Evolutionary conservation across 2,888 invertebrate species (phyloP), one percentile per base, ranked within the genome.

Genomic region (Helobdella robusta): DNA sequence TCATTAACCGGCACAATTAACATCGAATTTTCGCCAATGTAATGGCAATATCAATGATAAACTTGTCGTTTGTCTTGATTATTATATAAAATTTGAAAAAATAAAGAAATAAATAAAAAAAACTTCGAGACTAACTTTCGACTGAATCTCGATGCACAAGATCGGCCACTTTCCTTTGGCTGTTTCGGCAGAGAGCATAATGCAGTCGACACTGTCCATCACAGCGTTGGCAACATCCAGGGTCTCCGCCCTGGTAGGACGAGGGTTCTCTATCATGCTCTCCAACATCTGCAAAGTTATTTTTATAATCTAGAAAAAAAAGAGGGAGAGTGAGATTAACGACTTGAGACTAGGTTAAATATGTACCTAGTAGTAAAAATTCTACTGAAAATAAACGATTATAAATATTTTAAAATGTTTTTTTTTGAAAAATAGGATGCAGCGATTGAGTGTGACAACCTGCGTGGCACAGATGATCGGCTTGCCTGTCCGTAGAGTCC

Each of bases 391-490:
- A n/a, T n/a, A n/a, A n/a, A n/a, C n/a, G n/a, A n/a, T n/a, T n/a
- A n/a, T n/a, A 50, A 25, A 25, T 20, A 32, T n/a, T 30, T 11
- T 23, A 65, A 25, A 20, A 32, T 20, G 30, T 18, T 15, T 40
- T 40, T 11, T 40, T 40, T 11, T 40, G 11, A 18, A 40, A 18
- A 40, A 40, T 11, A 18, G 40, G 40, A 18, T 15, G 40, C 11
- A 2, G 4, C 2, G 1, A 8, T 25, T 18, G n/a, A 5, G 25
- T 23, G 1, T n/a, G 18, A 15, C 25, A 30, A 66, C 62, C 62
- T 62, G 56, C 0, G 94, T 95, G 1, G 94, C 94, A 78, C 93
- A 93, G 75, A 94, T 92, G 0, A 92, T 91, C 4, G 94, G 91
- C 75, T 93, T 94, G 52, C 94, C 93, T 36, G 86, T 86, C 1